Evolutionary conservation across 2,113 vertebrate genomes (phyloP).

Genomic region (Emydura subglobosa): DNA sequence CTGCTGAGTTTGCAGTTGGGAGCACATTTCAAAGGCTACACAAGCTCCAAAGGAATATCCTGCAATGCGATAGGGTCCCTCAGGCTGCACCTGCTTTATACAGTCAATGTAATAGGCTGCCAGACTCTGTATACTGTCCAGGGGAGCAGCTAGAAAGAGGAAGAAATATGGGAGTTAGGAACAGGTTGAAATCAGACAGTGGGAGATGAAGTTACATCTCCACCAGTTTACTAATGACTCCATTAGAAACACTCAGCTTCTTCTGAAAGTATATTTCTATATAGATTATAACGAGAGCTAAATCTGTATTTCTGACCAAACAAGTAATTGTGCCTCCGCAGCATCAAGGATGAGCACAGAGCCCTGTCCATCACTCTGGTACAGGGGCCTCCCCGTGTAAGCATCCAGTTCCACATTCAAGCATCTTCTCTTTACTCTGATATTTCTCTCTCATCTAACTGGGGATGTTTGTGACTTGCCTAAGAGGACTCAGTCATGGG

Average conservation of each 20-base stretch:
- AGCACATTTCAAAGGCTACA: constrained; percentile 98
- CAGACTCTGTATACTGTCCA: constrained; percentile 92
- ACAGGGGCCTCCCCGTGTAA: background rate
- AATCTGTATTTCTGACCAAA: background rate
- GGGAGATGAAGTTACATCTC: background rate
- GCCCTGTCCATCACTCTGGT: background rate
- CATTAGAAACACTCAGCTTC: background rate
- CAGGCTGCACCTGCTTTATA: constrained; percentile 88
- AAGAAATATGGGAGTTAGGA: background rate
- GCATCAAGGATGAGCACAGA: background rate
- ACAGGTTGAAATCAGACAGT: background rate
- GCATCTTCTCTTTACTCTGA: background rate
- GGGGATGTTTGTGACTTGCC: background rate
- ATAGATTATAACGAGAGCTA: background rate
- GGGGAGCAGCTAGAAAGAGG: constrained; percentile 85
- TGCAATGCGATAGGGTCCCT: constrained; percentile 92
- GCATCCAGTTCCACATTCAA: background rate
- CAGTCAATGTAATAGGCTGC: constrained; percentile 91
- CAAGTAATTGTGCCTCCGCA: background rate
- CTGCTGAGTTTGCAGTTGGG: constrained; percentile 89
- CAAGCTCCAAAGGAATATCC: constrained; percentile 98
- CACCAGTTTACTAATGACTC: background rate
- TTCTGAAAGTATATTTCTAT: background rate
- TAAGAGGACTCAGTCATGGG: background rate
- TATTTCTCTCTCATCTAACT: background rate